Base-by-base conservation (phyloP, 2,888 invertebrate genomes). In the Amiota mariae region DNA sequence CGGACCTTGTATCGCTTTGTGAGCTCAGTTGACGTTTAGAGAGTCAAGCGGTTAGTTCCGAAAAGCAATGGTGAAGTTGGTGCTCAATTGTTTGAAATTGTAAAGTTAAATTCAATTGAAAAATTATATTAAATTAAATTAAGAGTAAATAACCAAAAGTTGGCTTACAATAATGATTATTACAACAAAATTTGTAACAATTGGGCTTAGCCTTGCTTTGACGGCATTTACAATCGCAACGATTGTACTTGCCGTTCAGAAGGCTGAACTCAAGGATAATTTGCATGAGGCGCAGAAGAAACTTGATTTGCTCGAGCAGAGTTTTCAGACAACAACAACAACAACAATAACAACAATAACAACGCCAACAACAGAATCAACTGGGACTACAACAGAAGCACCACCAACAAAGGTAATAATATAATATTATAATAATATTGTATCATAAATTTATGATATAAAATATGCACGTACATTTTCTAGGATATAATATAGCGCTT, bases 221-320 rank as follows among this genome's bases (percentile, higher is more conserved):
- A 86, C 85, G 1, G 88, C 87, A 49, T 91, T 93, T 46, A 88
- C 91, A 2, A 88, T 93, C 12, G 90, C 92, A 0, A 93, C 93
- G 0, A 89, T 92, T 72, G 90, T 91, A 11, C 85, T 93, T 67
- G 91, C 91, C 1, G 90, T 91, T 12, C 87, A 91, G 73, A 91
- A 91, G 73, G 49, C 87, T 0, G 82, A 82, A 71, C 76, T 89
- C 12, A 48, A 79, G 70, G 71, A 80, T 71, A 86, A 89, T 13
- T 73, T 89, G 8, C 73, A 79, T 10, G 86, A 88, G 46, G 77
- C 87, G 0, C 81, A 79, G 24, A 79, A 84, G 15, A 87, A 86
- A 71, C 64, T 88, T 13, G 82, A 87, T 67, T 70, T 82, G 36
- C 74, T 88, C 20, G 87, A 87, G 73, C 75, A 81, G 8, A 77